Base-by-base conservation (phyloP, 2,888 invertebrate genomes). In the Podotricha telesiphe region DNA sequence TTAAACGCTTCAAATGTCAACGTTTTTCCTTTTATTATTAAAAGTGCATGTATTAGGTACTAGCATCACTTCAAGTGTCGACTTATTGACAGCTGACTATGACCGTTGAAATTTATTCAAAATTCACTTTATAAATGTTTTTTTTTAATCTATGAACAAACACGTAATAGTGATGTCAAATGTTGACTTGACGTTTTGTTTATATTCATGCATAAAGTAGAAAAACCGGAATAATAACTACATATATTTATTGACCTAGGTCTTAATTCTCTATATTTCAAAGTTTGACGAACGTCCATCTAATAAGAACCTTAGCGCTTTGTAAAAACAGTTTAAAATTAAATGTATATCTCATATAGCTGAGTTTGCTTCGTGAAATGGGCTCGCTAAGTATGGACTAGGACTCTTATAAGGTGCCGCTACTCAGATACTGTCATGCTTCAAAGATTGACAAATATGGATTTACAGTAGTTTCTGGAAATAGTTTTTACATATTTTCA, bases 391-490 rank as follows among this genome's bases (percentile, higher is more conserved):
- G 76, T 74, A 65, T 53, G 67, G 67, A 62, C 69, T 72, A 75
- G 68, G 73, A 71, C 72, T 70, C 75, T 75, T 68, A 70, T 69
- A 71, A 76, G 76, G 76, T 74, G 76, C 67, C 71, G 71, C 66
- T 61, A 71, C 67, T 69, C 69, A 69, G 72, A 73, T 73, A 73
- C 69, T 70, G 72, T 63, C 72, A 71, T 66, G 73, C 76, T 72
- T 74, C 68, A 69, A 72, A 70, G 63, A 69, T 65, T 55, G 22
- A 62, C 65, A 28, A 59, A 64, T 58, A 68, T 51, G 28, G 65
- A 61, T 51, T 42, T 67, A 51, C 19, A 63, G 20, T 51, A 51
- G 37, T 62, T 62, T 37, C 19, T 48, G 0, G 45, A 47, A 48
- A 34, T 37, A 20, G 17, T 37, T n/a, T 53, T 55, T 55, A 34